A percentile compares a stretch with the other conserved stretches of the same genome.
Evolutionary conservation across 2,797 vertebrate species (phyloP).

Genomic region (Cirrhinus molitorella): DNA sequence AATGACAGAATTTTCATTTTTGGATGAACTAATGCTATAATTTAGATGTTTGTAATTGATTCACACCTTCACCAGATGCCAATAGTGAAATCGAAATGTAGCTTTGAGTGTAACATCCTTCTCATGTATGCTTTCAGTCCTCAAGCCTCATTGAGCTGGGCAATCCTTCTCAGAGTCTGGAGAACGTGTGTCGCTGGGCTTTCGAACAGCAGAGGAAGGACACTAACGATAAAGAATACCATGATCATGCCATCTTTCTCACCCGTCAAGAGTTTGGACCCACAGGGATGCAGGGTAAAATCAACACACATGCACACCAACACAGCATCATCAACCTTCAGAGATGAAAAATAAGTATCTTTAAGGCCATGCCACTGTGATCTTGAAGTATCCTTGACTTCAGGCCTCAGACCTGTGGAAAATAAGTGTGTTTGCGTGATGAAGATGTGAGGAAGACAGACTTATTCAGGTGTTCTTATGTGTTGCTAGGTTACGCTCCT

Average conservation of each 20-base stretch:
- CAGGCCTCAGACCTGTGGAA: background rate
- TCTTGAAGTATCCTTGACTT: constrained; percentile 1
- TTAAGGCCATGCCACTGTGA: background rate
- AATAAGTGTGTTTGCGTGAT: background rate
- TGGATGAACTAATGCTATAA: background rate
- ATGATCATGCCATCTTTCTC: constrained; percentile 96
- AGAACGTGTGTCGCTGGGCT: constrained; percentile 97
- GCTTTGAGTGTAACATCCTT: background rate
- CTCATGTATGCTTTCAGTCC: constrained; percentile 78
- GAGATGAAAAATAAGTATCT: background rate
- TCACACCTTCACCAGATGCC: background rate
- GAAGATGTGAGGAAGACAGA: background rate
- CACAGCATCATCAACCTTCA: background rate
- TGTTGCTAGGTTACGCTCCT: constrained; percentile 89
- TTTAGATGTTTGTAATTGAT: background rate
- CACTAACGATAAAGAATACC: constrained; percentile 84
- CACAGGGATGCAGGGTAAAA: constrained; percentile 93
- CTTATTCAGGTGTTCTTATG: constrained; percentile 14
- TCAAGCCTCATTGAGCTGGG: constrained; percentile 92
- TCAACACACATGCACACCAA: background rate
- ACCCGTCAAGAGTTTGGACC: constrained; percentile 94
- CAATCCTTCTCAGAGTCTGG: constrained; percentile 92
- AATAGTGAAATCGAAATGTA: background rate
- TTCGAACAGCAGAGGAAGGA: constrained; percentile 92
- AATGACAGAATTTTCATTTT: too few relatives aligned